Evolutionary conservation across 2,797 vertebrate genomes (phyloP), one percentile per base, ranked within the genome.

Genomic region (Thalassophryne amazonica): DNA sequence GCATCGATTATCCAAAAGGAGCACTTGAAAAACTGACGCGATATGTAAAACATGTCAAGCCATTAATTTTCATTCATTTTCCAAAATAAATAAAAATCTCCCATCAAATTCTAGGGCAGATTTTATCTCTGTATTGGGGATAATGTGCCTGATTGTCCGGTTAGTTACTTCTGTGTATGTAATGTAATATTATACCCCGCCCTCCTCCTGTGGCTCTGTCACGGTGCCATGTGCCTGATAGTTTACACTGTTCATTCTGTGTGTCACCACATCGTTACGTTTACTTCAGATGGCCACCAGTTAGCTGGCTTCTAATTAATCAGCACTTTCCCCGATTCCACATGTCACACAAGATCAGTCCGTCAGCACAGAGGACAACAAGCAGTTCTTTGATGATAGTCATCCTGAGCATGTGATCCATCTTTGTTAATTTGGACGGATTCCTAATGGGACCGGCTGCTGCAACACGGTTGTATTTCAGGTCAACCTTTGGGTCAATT

Each of bases 201-300:
- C 21, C 13, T 7, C 8, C 17, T 36, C 17, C n/a, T 32, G 11
- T 5, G n/a, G 17, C 12, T 15, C 79, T 80, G 84, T 76, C 73
- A 61, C 10, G 28, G 32, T 69, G 83, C 81, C 84, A 85, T 34
- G 67, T 59, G 38, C 68, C 80, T 51, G 84, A 88, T 85, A 82
- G 47, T 82, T 91, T 87, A 84, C 86, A 85, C 73, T 24, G 41
- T 77, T 89, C 79, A 70, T 82, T 62, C 83, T 80, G 63, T 15
- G 65, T 89, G 87, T 92, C 89, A 87, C 77, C 89, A 89, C 77
- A 78, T 90, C 67, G 64, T 89, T 91, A 87, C 22, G 27, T 87
- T 89, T 86, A 85, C 86, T 87, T 85, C 75, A 75, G 81, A 86
- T 9, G 36, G 40, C 42, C 48, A 49, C 73, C 69, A 76, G 84